Evolutionary conservation across 2,888 invertebrate species (phyloP).

Genomic region (Pseudolycoriella hygida): DNA sequence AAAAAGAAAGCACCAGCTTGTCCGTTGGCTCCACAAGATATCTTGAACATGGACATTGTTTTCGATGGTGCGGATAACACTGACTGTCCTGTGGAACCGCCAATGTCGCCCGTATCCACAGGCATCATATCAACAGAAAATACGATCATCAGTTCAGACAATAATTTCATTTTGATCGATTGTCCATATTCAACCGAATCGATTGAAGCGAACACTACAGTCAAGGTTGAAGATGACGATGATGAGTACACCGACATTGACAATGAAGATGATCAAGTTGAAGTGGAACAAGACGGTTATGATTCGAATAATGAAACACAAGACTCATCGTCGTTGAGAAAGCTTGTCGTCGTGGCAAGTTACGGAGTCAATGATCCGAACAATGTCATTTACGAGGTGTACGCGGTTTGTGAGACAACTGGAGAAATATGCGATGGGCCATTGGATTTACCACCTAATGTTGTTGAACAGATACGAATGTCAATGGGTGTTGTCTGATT

Average conservation of each 20-base stretch:
- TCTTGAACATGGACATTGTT: too few species aligned
- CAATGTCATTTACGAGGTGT: conserved; percentile 23
- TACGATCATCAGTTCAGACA: too few species aligned
- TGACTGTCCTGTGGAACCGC: too few species aligned
- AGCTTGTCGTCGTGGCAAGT: conserved; percentile 23
- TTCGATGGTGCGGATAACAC: too few species aligned
- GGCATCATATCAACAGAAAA: too few species aligned
- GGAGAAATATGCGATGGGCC: conserved; percentile 24
- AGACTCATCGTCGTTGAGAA: too few species aligned
- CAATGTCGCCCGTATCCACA: too few species aligned
- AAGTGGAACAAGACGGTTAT: conserved; percentile 12
- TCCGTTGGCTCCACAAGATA: too few species aligned
- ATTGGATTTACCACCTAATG: conserved; percentile 23
- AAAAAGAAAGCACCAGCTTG: too few species aligned
- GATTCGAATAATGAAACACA: not conserved
- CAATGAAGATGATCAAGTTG: conserved; percentile 1
- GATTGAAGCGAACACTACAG: not conserved
- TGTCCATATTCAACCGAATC: too few species aligned
- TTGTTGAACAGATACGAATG: conserved; percentile 14
- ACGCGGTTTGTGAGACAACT: conserved; percentile 21
- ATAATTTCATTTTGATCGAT: too few species aligned
- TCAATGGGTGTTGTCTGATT: conserved; percentile 1
- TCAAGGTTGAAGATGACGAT: not conserved
- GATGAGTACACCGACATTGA: too few species aligned
- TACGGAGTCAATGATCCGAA: conserved; percentile 18